phyloP scores from a whole-genome alignment of 2,888 invertebrate genomes.

The Ferrisia virgata region DNA sequence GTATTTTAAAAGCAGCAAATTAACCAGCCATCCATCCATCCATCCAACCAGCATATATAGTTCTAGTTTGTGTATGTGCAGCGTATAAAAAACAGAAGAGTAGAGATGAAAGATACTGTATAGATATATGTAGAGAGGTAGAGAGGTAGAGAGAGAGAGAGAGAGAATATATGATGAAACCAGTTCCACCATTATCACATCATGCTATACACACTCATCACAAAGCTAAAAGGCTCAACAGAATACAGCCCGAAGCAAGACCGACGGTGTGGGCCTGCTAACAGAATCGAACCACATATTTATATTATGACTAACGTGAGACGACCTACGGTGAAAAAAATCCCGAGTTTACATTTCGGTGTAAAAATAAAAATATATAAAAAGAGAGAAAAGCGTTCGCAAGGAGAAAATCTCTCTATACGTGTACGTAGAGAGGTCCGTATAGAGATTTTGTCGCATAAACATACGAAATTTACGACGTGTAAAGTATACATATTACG shows the following conservation, averaged over 20 bases:
- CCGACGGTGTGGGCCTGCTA: conserved; percentile 34
- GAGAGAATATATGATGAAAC: conserved; percentile 2
- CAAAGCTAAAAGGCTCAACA: neutral
- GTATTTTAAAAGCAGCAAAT: conserved; percentile 7
- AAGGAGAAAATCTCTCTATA: neutral
- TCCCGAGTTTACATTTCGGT: neutral
- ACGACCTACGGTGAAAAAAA: neutral
- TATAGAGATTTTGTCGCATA: neutral
- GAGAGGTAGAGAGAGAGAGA: too few species aligned
- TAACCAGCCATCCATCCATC: too few species aligned
- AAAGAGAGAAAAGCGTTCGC: neutral
- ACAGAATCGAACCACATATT: conserved; percentile 8
- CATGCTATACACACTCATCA: neutral
- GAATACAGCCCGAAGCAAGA: conserved; percentile 21
- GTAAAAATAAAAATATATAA: neutral
- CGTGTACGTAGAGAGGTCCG: too few species aligned
- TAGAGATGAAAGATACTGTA: too few species aligned
- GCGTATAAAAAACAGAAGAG: too few species aligned
- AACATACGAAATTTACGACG: neutral
- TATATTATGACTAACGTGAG: conserved; percentile 34
- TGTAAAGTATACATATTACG: too few species aligned
- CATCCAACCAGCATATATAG: neutral
- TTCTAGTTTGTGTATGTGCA: conserved; percentile 23
- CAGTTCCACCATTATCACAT: conserved; percentile 27
- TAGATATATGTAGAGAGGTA: too few species aligned